These are phyloP conservation scores for Corythaeola cristata DNA, from an alignment of 2,113 vertebrate genomes.

Conservation along the genomic window DNA sequence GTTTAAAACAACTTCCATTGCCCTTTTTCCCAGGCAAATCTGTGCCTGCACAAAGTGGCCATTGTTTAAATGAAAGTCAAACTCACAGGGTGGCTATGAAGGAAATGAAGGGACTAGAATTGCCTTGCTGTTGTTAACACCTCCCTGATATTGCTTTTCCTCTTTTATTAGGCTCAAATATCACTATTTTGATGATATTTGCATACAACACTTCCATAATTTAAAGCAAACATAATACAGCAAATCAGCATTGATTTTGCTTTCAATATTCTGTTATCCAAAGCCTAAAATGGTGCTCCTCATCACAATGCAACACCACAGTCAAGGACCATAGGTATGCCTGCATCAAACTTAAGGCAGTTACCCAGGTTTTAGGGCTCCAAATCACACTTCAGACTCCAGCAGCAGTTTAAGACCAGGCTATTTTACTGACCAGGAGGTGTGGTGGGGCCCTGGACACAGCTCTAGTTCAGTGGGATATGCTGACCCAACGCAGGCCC, in stretches of 20 bases:
- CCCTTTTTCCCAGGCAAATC: background rate
- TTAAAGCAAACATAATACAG: background rate
- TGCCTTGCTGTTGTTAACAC: background rate
- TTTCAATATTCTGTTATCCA: background rate
- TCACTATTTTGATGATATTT: background rate
- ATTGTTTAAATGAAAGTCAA: background rate
- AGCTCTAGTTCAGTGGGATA: background rate
- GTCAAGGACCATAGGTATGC: background rate
- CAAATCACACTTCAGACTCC: background rate
- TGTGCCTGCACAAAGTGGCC: background rate
- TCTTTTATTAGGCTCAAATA: background rate
- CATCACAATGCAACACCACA: background rate
- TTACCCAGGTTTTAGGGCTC: background rate
- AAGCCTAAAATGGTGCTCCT: background rate
- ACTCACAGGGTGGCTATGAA: background rate
- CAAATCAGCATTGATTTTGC: background rate
- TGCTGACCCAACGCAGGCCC: background rate
- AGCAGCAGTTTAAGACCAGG: background rate
- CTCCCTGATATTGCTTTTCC: background rate
- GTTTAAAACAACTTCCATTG: background rate
- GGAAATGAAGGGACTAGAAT: background rate
- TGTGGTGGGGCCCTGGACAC: too few relatives aligned
- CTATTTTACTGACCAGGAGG: background rate
- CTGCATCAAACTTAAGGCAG: background rate
- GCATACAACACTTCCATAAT: background rate